Conservation (phyloP, 2,797 vertebrate genomes). For the Furcifer pardalis region DNA sequence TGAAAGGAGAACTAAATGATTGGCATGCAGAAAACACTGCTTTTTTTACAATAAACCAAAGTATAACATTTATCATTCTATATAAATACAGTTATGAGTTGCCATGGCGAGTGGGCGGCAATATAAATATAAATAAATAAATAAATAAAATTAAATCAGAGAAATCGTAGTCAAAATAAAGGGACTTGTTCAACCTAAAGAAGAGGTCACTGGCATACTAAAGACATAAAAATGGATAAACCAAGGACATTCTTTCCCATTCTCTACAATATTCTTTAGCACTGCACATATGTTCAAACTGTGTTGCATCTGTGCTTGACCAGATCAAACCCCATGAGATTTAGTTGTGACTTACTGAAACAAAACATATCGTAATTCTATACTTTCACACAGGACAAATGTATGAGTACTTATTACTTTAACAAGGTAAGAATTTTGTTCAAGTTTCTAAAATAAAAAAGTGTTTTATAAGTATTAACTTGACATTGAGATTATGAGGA, state of each 20-base stretch:
- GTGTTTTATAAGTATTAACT: neutral
- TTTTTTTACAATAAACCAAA: neutral
- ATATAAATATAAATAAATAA: no score
- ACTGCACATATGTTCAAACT: neutral
- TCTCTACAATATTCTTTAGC: no score
- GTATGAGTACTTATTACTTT: neutral
- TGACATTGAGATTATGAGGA: conserved; percentile 29
- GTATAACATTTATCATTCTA: neutral
- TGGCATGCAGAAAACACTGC: neutral
- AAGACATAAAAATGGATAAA: neutral
- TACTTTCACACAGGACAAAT: neutral
- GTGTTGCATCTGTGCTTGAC: neutral
- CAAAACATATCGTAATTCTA: neutral
- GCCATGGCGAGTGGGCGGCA: no score
- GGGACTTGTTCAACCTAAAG: neutral
- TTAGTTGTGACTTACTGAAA: no score
- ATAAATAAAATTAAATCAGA: neutral
- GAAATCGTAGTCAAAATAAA: neutral
- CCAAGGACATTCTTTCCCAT: no score
- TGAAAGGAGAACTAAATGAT: neutral
- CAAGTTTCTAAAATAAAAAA: conserved; percentile 16
- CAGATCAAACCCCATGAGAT: neutral
- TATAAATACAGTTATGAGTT: neutral
- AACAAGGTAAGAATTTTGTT: neutral
- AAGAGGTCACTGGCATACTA: neutral